These are phyloP conservation scores for Lipotes vexillifer DNA, from an alignment of 2,113 vertebrate genomes.

Conservation along the genomic window DNA sequence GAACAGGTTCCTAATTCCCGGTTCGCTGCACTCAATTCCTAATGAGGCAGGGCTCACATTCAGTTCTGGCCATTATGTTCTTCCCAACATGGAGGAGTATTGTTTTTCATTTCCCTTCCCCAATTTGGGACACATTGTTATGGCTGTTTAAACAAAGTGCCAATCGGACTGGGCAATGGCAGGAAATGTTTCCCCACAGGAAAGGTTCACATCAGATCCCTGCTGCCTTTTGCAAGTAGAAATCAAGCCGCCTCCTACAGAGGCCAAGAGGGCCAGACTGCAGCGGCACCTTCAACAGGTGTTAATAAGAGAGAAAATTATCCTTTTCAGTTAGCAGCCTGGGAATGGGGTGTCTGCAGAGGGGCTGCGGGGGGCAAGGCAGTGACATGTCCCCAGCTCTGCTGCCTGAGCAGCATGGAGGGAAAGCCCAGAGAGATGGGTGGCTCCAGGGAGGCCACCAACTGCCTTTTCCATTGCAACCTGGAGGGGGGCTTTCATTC, in stretches of 20 bases:
- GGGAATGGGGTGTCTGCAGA: background rate
- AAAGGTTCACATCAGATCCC: constrained; percentile 18
- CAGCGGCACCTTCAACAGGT: background rate
- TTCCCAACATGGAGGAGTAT: constrained; percentile 15
- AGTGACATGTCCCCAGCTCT: background rate
- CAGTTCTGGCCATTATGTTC: background rate
- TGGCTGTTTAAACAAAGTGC: constrained; percentile 43
- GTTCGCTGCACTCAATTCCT: background rate
- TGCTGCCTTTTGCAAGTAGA: constrained; percentile 40
- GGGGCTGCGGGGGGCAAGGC: rapidly evolving
- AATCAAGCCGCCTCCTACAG: background rate
- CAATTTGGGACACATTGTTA: constrained; percentile 21
- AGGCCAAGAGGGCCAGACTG: background rate
- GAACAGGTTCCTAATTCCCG: background rate
- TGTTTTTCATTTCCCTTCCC: constrained; percentile 53
- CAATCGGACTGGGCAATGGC: constrained; percentile 14
- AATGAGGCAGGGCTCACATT: background rate
- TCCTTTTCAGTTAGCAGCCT: background rate
- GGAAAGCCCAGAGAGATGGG: background rate
- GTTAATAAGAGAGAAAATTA: background rate
- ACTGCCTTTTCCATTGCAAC: background rate
- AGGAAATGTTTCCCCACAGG: constrained; percentile 48
- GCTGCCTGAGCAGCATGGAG: background rate
- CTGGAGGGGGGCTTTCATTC: background rate
- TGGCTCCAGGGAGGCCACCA: background rate